Evolutionary conservation across 2,797 vertebrate species (phyloP), one percentile per base, ranked within the genome.

Genomic region (Leptodactylus fallax): DNA sequence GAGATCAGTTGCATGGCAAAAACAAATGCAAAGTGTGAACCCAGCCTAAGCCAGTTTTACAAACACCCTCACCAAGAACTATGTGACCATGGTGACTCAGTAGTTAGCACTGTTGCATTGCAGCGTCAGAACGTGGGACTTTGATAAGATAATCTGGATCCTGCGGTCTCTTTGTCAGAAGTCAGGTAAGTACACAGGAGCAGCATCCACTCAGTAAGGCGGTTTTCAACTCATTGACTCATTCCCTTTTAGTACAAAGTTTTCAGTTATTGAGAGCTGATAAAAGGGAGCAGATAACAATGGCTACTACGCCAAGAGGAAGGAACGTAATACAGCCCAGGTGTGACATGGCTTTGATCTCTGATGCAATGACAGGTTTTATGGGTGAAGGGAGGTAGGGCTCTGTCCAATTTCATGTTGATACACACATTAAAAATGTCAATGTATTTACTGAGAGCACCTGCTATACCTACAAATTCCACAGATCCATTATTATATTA

Each of bases 261-360:
- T 84, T 74, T 74, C 45, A 56, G 25, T 65, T 85, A 78, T 78
- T 77, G 56, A 77, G 13, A 53, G 10, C 51, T 86, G 76, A 79
- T 86, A 86, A 86, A 86, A 86, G 74, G 13, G 49, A 65, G 76
- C 51, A 86, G 76, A 56, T 78, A 79, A 86, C 85, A 86, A 79
- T 60, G 17, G 72, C 23, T 79, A 77, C 58, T 85, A 86, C 1
- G n/a, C 65, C 55, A 81, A 65, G 49, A 87, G 86, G 56, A 63
- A 87, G 79, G 79, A 86, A 86, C 25, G 25, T 27, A 67, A 87
- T 81, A 81, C 56, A 53, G 51, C 17, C 27, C 86, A 87, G 86
- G 86, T 87, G 79, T 63, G 69, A 27, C 56, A 49, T 47, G 19
- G 36, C 79, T 87, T 87, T 87, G 79, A 87, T 87, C 79, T 76